These are phyloP conservation scores for Rhinatrema bivittatum DNA, from an alignment of 2,797 vertebrate genomes.

Conservation along the genomic window DNA sequence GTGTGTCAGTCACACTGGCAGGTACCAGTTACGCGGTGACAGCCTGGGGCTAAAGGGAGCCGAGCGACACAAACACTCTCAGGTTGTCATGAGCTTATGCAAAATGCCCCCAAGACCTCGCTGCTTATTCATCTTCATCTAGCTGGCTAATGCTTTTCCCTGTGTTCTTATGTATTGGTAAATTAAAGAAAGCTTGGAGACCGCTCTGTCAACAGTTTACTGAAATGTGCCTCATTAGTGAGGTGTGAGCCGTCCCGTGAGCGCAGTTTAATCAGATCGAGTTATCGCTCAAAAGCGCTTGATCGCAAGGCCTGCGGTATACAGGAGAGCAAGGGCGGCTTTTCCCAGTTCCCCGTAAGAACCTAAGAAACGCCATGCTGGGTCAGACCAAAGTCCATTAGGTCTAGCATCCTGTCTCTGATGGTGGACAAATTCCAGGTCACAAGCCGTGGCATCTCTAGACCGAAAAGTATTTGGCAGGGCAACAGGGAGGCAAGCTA, in stretches of 20 bases:
- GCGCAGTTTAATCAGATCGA: conserved; percentile 68
- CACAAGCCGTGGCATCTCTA: too few relatives aligned
- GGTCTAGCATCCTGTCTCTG: too few relatives aligned
- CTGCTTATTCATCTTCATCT: conserved; percentile 74
- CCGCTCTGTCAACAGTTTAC: conserved; percentile 76
- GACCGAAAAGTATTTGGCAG: too few relatives aligned
- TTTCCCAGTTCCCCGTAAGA: too few relatives aligned
- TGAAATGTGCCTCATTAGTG: conserved; percentile 69
- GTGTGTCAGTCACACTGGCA: conserved; percentile 61
- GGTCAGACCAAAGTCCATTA: too few relatives aligned
- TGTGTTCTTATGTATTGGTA: conserved; percentile 66
- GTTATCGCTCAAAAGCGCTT: conserved; percentile 67
- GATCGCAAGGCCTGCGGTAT: conserved; percentile 28
- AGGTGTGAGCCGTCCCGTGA: conserved; percentile 56
- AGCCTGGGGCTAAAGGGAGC: conserved; percentile 67
- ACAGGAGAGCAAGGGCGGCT: too few relatives aligned
- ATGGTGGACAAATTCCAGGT: too few relatives aligned
- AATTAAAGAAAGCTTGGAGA: conserved; percentile 69
- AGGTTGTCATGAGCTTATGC: conserved; percentile 71
- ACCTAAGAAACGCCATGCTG: too few relatives aligned
- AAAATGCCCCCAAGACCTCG: conserved; percentile 60
- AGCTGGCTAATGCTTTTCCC: conserved; percentile 62
- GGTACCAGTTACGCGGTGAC: conserved; percentile 60
- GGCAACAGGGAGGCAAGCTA: too few relatives aligned
- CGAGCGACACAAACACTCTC: conserved; percentile 71